phyloP scores from a whole-genome alignment of 2,797 vertebrate species.

The Dermochelys coriacea region DNA sequence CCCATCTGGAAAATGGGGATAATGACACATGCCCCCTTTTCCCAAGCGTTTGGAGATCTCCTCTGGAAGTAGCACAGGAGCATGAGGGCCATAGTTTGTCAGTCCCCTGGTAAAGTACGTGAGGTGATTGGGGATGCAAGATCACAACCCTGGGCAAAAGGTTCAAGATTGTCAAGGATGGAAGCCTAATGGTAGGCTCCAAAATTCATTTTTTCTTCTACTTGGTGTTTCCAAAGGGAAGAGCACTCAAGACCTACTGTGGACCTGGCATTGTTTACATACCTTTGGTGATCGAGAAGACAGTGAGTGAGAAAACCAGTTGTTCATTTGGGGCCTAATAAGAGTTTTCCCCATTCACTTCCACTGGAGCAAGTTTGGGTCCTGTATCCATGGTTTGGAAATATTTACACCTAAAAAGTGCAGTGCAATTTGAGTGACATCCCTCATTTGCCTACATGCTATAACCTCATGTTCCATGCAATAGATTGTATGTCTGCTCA shows the following conservation, averaged over 20 bases:
- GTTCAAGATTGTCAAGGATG: too few relatives aligned
- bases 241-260: fast-evolving
- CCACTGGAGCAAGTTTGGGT: neutral
- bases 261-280: neutral
- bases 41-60: neutral
- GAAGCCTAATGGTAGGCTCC: too few relatives aligned
- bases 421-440: neutral
- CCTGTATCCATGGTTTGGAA: neutral
- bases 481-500: neutral
- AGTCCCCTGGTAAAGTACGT: too few relatives aligned
- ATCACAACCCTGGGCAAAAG: too few relatives aligned
- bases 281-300: neutral
- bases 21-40: neutral
- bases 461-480: neutral
- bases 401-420: neutral
- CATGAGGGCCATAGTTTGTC: too few relatives aligned
- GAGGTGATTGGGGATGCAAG: too few relatives aligned
- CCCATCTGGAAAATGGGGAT: neutral
- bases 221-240: neutral
- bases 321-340: neutral
- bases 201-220: neutral
- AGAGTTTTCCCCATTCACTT: neutral
- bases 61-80: too few relatives aligned
- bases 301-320: neutral
- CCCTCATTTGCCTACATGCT: neutral